Evolutionary conservation across 2,888 invertebrate species (phyloP).

Genomic region (Amphimallon solstitiale): DNA sequence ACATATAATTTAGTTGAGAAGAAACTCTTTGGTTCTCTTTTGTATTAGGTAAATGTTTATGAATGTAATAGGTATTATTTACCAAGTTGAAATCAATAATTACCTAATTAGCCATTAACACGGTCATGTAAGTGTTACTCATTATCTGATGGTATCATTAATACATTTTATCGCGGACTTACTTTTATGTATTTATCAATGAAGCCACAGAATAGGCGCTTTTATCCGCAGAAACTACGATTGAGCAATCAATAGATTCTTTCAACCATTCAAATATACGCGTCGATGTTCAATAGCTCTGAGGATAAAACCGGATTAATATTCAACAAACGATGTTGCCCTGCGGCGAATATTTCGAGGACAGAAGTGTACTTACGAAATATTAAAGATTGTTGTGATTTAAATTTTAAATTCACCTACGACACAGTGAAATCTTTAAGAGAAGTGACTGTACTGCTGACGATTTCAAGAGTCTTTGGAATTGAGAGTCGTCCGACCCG

Average conservation of each 20-base stretch:
- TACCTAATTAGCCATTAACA: too few relatives aligned
- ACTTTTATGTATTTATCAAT: slow-evolving; percentile 3
- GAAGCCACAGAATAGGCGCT: background rate
- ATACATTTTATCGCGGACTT: slow-evolving; percentile 11
- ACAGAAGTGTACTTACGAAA: slow-evolving; percentile 8
- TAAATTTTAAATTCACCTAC: slow-evolving; percentile 11
- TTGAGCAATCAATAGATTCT: slow-evolving; percentile 12
- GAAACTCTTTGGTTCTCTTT: too few relatives aligned
- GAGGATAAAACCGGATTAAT: slow-evolving; percentile 1
- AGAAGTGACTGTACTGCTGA: too few relatives aligned
- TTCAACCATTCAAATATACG: slow-evolving; percentile 16
- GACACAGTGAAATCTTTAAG: background rate
- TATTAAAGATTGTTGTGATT: slow-evolving; percentile 24
- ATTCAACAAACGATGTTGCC: background rate
- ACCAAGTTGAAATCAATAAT: too few relatives aligned
- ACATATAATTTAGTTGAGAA: too few relatives aligned
- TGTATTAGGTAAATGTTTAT: too few relatives aligned
- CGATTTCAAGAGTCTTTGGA: background rate
- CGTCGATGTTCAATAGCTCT: slow-evolving; percentile 6
- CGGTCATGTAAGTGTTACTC: too few relatives aligned
- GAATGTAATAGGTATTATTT: too few relatives aligned
- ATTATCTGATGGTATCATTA: background rate
- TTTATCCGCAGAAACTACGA: background rate
- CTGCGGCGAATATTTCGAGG: too few relatives aligned
- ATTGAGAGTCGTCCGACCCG: background rate